These are phyloP conservation scores for Muraenolepis orangiensis DNA, from an alignment of 2,797 vertebrate genomes.

Conservation along the genomic window DNA sequence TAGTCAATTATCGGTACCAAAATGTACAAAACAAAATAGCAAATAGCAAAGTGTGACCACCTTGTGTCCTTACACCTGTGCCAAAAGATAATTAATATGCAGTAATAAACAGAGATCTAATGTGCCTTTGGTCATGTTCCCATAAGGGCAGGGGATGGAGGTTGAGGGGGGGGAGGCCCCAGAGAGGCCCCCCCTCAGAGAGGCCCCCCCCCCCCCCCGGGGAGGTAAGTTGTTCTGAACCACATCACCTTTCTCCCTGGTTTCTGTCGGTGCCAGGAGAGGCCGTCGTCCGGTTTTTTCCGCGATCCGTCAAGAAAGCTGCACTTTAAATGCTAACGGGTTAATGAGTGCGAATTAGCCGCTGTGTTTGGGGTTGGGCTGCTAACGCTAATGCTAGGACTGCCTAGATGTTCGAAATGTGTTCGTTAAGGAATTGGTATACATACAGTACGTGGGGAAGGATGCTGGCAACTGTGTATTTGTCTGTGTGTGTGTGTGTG, in stretches of 20 bases:
- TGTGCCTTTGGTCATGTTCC: conserved; percentile 51
- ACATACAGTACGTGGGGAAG: not conserved
- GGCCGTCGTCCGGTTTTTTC: not conserved
- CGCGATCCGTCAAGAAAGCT: not conserved
- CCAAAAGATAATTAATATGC: conserved; percentile 24
- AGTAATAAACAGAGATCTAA: conserved; percentile 9
- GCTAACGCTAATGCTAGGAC: not conserved
- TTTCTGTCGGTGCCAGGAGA: not conserved
- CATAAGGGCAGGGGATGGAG: conserved; percentile 9
- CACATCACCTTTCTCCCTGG: not conserved
- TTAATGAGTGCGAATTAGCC: not conserved
- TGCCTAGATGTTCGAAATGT: not conserved
- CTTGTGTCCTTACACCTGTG: conserved; percentile 6
- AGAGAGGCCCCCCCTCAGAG: conserved; percentile 15
- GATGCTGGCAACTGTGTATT: too few relatives aligned
- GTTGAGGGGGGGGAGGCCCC: too few relatives aligned
- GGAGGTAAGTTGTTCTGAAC: conserved; percentile 56
- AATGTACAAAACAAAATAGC: not conserved
- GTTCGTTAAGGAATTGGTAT: not conserved
- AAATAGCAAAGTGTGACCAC: conserved; percentile 6
- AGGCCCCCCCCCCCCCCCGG: conserved; percentile 35
- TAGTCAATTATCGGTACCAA: not conserved
- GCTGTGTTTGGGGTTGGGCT: not conserved
- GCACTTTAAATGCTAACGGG: not conserved
- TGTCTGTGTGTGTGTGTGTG: not conserved